A percentile compares a stretch with the other conserved stretches of the same genome.
Conservation (phyloP, 2,113 vertebrate genomes). For the Anguilla rostrata region DNA sequence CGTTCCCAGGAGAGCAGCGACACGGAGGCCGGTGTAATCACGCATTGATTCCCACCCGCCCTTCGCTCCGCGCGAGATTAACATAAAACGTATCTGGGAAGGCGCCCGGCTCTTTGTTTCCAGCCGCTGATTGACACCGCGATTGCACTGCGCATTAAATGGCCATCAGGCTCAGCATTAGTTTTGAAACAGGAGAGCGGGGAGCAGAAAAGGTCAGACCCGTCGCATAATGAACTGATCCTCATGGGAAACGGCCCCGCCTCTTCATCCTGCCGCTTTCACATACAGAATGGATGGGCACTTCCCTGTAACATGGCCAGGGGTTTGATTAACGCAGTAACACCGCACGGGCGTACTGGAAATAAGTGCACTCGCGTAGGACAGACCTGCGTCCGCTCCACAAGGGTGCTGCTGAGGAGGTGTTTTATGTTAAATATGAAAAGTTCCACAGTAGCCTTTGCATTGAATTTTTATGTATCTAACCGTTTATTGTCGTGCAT, state of each 20-base stretch:
- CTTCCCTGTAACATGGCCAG: not conserved
- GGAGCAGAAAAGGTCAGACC: conserved; percentile 61
- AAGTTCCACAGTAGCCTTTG: not conserved
- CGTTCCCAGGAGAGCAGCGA: not conserved
- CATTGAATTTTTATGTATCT: not conserved
- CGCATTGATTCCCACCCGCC: not conserved
- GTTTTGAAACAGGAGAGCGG: conserved; percentile 56
- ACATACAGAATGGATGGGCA: not conserved
- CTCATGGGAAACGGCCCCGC: conserved; percentile 14
- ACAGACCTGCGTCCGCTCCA: not conserved
- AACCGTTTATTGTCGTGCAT: not conserved
- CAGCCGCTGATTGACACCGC: conserved; percentile 64
- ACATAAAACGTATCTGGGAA: conserved; percentile 61
- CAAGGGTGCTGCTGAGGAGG: not conserved
- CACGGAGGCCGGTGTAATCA: not conserved
- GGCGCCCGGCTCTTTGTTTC: conserved; percentile 60
- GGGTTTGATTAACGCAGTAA: conserved; percentile 3
- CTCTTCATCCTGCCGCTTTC: not conserved
- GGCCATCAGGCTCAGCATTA: conserved; percentile 67
- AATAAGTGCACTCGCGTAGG: not conserved
- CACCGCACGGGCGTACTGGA: not conserved
- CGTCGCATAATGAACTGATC: conserved; percentile 63
- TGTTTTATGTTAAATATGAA: not conserved
- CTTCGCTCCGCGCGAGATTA: conserved; percentile 46
- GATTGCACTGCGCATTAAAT: conserved; percentile 71